These are phyloP conservation scores for Chrysemys picta DNA, from an alignment of 2,113 vertebrate species.

Conservation along the genomic window DNA sequence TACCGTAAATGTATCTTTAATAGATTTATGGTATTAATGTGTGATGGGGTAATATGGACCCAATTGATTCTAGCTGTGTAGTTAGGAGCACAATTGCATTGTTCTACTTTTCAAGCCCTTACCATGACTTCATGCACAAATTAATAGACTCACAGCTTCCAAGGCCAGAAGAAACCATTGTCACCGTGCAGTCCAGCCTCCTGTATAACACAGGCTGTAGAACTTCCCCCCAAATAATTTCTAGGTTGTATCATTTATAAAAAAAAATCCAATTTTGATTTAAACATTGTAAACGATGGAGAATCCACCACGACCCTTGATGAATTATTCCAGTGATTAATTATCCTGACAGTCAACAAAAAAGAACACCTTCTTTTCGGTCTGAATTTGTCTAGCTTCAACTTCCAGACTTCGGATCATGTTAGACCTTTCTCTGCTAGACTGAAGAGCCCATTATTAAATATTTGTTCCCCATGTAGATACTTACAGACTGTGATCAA, in stretches of 20 bases:
- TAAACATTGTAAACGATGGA: neutral
- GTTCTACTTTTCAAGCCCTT: neutral
- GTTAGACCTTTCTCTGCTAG: neutral
- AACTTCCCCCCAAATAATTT: neutral
- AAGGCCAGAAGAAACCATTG: neutral
- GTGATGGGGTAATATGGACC: fast-evolving
- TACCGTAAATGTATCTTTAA: fast-evolving
- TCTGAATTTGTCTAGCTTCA: neutral
- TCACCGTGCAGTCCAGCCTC: neutral
- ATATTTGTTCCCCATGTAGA: too few species aligned
- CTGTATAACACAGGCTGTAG: neutral
- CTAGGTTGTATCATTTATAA: neutral
- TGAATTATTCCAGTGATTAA: neutral
- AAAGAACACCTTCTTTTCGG: neutral
- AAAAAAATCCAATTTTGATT: neutral
- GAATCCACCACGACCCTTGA: neutral
- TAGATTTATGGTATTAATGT: neutral
- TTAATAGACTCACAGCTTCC: neutral
- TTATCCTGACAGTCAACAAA: neutral
- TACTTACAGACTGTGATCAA: too few species aligned
- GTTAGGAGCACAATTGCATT: neutral
- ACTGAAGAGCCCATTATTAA: neutral
- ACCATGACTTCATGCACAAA: neutral
- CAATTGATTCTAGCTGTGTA: neutral
- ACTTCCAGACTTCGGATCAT: neutral